These are phyloP conservation scores for Sphenodon punctatus DNA, from an alignment of 2,797 vertebrate species.

Conservation along the genomic window DNA sequence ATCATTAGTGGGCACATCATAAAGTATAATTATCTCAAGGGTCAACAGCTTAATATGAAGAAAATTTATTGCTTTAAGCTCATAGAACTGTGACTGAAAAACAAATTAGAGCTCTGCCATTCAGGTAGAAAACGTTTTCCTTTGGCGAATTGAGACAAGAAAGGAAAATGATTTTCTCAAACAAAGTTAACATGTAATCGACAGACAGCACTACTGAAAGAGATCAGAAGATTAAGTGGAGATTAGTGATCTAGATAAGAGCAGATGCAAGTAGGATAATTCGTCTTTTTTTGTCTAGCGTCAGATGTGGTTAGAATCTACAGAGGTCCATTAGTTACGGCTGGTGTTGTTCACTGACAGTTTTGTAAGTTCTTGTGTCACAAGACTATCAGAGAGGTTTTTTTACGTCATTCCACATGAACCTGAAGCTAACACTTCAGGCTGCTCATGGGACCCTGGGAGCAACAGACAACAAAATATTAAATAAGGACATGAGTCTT, in stretches of 20 bases:
- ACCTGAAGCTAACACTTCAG: accelerated
- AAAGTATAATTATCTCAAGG: conserved; percentile 11
- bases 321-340: accelerated
- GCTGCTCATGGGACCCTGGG: not conserved
- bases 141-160: conserved; percentile 26
- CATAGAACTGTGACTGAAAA: conserved; percentile 34
- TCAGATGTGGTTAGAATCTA: not conserved
- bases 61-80: conserved; percentile 24
- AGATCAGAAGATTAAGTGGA: not conserved
- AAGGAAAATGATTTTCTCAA: conserved; percentile 53
- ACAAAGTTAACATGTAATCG: conserved; percentile 31
- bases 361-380: not conserved
- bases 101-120: conserved; percentile 31
- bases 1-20: too few relatives aligned
- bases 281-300: not conserved
- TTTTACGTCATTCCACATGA: not conserved
- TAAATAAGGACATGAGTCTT: not conserved
- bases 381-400: not conserved
- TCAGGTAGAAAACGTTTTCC: not conserved
- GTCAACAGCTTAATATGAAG: not conserved
- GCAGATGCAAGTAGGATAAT: not conserved
- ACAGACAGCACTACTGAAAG: conserved; percentile 24
- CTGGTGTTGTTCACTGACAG: not conserved
- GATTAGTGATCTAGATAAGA: not conserved
- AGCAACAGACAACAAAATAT: not conserved